Conservation (phyloP, 2,888 invertebrate species). For the Micropterix aruncella region DNA sequence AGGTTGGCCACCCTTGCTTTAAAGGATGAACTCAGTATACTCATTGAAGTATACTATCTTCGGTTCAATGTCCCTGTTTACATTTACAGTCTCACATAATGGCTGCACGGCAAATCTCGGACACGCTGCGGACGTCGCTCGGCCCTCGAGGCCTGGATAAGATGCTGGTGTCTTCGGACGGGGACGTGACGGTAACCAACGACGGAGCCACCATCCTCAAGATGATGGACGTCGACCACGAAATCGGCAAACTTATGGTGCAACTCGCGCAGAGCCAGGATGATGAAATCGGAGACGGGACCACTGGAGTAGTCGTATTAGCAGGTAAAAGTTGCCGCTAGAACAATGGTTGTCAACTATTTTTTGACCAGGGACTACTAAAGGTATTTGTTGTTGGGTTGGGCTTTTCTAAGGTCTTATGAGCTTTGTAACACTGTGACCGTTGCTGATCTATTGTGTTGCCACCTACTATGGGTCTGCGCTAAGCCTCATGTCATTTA, state of each 20-base stretch:
- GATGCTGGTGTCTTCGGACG: constrained; percentile 93
- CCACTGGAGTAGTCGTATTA: constrained; percentile 89
- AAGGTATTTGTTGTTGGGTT: too few relatives aligned
- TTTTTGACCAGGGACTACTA: too few relatives aligned
- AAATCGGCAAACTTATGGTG: constrained; percentile 96
- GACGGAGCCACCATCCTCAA: constrained; percentile 99
- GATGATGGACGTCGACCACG: constrained; percentile 97
- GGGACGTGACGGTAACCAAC: constrained; percentile 95
- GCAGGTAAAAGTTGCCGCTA: constrained; percentile 32
- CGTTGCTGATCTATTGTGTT: too few relatives aligned
- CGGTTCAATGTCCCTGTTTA: too few relatives aligned
- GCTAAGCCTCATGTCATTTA: too few relatives aligned
- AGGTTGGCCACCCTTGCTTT: too few relatives aligned
- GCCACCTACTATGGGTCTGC: too few relatives aligned
- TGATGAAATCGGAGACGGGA: constrained; percentile 99
- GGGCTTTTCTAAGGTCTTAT: too few relatives aligned
- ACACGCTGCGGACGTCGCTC: constrained; percentile 80
- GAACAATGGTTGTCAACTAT: too few relatives aligned
- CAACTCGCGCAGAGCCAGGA: constrained; percentile 98
- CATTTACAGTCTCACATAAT: constrained; percentile 83
- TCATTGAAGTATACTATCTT: too few relatives aligned
- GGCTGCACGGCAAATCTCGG: constrained; percentile 89
- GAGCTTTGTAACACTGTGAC: too few relatives aligned
- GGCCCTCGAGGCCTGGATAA: constrained; percentile 97
- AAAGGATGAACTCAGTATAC: too few relatives aligned